phyloP scores from a whole-genome alignment of 2,113 vertebrate species.

The Hoplias malabaricus region DNA sequence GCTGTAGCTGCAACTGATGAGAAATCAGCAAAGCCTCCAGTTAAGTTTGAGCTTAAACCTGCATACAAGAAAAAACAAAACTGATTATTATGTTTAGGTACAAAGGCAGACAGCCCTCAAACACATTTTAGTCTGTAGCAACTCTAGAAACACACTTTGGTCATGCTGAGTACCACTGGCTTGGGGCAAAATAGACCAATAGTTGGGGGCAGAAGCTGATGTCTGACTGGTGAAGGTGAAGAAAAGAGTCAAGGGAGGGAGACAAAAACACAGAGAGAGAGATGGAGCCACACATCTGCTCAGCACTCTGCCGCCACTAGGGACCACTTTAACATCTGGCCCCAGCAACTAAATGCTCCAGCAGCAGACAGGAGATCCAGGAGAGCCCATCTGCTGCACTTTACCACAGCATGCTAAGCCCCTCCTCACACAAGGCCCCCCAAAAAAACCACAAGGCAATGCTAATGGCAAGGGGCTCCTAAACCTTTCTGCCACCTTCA shows the following conservation, averaged over 20 bases:
- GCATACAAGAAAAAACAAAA: constrained; percentile 27
- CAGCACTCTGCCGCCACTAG: constrained; percentile 83
- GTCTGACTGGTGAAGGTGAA: constrained; percentile 77
- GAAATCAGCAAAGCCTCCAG: constrained; percentile 93
- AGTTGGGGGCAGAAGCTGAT: constrained; percentile 77
- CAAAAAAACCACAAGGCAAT: constrained; percentile 3
- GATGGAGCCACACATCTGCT: constrained; percentile 85
- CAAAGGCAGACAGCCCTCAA: constrained; percentile 2
- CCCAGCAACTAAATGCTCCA: constrained; percentile 80
- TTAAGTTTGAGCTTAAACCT: constrained; percentile 80
- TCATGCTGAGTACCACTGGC: constrained; percentile 44
- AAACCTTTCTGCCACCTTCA: background rate
- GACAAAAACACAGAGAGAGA: constrained; percentile 73
- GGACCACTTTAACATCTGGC: constrained; percentile 87
- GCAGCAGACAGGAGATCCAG: constrained; percentile 74
- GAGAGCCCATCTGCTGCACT: constrained; percentile 90
- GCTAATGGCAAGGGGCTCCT: background rate
- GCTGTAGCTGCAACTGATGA: constrained; percentile 80
- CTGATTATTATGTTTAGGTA: background rate
- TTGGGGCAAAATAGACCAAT: constrained; percentile 55
- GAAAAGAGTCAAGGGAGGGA: constrained; percentile 75
- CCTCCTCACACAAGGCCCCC: constrained; percentile 25
- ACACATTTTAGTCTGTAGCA: background rate
- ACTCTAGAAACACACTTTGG: background rate
- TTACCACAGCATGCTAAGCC: constrained; percentile 61